Evolutionary conservation across 1,140 invertebrate species (phyloP).

Genomic region (Drosophila pandora): DNA sequence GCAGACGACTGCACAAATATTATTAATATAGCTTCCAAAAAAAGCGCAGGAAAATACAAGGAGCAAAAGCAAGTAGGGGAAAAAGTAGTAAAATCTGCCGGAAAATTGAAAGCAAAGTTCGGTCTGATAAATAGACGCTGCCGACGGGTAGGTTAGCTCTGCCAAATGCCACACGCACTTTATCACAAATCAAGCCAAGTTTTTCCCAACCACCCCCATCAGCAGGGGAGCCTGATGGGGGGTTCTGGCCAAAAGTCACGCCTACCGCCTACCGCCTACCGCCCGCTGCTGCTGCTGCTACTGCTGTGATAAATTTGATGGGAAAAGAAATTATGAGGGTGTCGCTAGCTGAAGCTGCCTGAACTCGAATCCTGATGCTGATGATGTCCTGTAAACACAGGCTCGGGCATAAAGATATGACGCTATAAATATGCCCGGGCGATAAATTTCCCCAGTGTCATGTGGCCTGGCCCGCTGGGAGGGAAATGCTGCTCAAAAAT

Average conservation of each 20-base stretch:
- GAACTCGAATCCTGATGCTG: slow-evolving; percentile 39
- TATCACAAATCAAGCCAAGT: slow-evolving; percentile 79
- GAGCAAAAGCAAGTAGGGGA: neutral
- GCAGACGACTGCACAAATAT: slow-evolving; percentile 44
- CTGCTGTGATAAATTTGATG: slow-evolving; percentile 77
- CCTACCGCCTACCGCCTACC: slow-evolving; percentile 49
- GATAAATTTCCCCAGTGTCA: slow-evolving; percentile 68
- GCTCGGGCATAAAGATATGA: slow-evolving; percentile 65
- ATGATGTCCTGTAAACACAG: slow-evolving; percentile 76
- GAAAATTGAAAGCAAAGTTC: slow-evolving; percentile 79
- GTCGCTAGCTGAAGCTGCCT: slow-evolving; percentile 36
- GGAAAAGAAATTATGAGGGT: slow-evolving; percentile 77
- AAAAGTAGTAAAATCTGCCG: slow-evolving; percentile 61
- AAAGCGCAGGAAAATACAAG: neutral
- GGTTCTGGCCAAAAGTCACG: slow-evolving; percentile 62
- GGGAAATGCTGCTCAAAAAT: slow-evolving; percentile 67
- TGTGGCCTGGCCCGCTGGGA: neutral
- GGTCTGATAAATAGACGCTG: slow-evolving; percentile 66
- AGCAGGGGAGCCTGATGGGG: slow-evolving; percentile 6
- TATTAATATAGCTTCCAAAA: slow-evolving; percentile 43
- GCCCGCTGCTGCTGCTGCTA: slow-evolving; percentile 37
- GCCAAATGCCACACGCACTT: slow-evolving; percentile 74
- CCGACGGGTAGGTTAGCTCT: slow-evolving; percentile 32
- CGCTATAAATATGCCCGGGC: slow-evolving; percentile 76
- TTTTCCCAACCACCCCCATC: slow-evolving; percentile 24